A percentile compares a stretch with the other conserved stretches of the same genome.
Conservation (phyloP, 2,888 invertebrate species). For the Antheraea yamamai region DNA sequence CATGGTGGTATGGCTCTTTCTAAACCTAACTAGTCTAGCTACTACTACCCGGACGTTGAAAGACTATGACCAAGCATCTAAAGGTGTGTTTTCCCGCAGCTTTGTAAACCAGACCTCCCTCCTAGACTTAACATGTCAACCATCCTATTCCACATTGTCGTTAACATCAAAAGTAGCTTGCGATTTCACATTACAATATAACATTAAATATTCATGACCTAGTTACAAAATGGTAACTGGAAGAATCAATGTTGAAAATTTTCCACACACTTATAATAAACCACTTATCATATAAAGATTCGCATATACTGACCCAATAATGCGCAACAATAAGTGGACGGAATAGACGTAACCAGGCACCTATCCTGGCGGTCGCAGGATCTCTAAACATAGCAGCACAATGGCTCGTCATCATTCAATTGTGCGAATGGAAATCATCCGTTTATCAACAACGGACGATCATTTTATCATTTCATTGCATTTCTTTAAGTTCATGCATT, state of each 20-base stretch:
- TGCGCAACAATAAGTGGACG: conserved; percentile 62
- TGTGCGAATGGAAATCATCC: conserved; percentile 73
- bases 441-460: conserved; percentile 72
- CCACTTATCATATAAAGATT: conserved; percentile 57
- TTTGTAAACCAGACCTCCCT: no score
- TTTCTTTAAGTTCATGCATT: conserved; percentile 77
- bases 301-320: conserved; percentile 71
- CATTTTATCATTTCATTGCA: conserved; percentile 67
- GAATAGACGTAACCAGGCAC: conserved; percentile 51
- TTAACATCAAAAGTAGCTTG: no score
- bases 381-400: conserved; percentile 80
- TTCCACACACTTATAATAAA: conserved; percentile 46
- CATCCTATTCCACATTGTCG: no score
- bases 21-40: no score
- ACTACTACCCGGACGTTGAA: no score
- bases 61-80: no score
- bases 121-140: no score
- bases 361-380: conserved; percentile 75
- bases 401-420: conserved; percentile 78
- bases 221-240: not conserved
- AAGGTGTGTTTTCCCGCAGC: no score
- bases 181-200: no score
- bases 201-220: not conserved
- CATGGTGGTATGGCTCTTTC: no score
- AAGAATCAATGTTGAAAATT: conserved; percentile 33